These are phyloP conservation scores for Polyploca ridens DNA, from an alignment of 2,888 invertebrate species.

Conservation along the genomic window DNA sequence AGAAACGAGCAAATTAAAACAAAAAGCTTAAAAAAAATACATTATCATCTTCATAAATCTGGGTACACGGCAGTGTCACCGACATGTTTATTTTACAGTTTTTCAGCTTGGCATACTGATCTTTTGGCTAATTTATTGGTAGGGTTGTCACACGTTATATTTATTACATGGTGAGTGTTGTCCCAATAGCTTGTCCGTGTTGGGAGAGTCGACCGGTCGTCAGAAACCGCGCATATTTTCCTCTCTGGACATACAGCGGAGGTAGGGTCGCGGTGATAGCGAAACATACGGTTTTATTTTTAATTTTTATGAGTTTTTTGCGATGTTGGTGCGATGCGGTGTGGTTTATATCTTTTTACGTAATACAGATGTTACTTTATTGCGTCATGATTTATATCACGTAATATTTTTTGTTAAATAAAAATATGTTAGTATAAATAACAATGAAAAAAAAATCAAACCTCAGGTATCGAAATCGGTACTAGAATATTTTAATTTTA, in stretches of 20 bases:
- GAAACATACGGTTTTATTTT: slow-evolving; percentile 17
- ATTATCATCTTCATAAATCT: background rate
- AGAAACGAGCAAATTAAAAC: too few species aligned
- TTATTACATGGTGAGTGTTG: slow-evolving; percentile 54
- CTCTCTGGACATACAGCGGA: slow-evolving; percentile 80
- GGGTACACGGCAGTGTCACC: background rate
- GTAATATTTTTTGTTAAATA: too few species aligned
- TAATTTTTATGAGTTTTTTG: slow-evolving; percentile 27
- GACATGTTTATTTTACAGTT: slow-evolving; percentile 13
- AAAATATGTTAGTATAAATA: too few species aligned
- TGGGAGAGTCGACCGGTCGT: slow-evolving; percentile 75
- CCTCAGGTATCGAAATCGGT: too few species aligned
- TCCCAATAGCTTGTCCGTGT: slow-evolving; percentile 74
- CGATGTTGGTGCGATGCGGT: slow-evolving; percentile 35
- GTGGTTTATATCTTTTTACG: slow-evolving; percentile 19
- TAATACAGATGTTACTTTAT: background rate
- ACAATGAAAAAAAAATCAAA: too few species aligned
- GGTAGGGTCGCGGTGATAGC: slow-evolving; percentile 59
- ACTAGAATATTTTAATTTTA: too few species aligned
- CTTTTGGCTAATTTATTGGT: slow-evolving; percentile 17
- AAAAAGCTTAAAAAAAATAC: too few species aligned
- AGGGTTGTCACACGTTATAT: slow-evolving; percentile 15
- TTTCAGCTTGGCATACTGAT: background rate
- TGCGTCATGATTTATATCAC: too few species aligned
- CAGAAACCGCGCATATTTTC: slow-evolving; percentile 82